phyloP scores from a whole-genome alignment of 2,797 vertebrate species.

The Poecile montanus region DNA sequence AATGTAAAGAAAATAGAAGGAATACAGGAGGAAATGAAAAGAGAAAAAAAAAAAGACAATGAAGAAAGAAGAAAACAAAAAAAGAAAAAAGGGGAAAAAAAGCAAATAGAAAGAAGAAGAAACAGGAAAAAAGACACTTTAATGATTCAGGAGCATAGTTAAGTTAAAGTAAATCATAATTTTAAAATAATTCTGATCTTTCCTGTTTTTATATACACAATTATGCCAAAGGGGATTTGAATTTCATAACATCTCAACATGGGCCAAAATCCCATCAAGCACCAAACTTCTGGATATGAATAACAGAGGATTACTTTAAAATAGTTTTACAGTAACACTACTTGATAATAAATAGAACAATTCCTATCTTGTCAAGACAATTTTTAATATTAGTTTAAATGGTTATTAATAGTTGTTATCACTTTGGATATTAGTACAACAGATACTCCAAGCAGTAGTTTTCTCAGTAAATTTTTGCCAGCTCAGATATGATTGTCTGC shows the following conservation, averaged over 20 bases:
- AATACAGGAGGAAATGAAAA: neutral
- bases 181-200: neutral
- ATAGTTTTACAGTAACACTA: neutral
- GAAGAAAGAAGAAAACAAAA: neutral
- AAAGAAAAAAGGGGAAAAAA: accelerated
- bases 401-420: neutral
- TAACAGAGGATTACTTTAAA: neutral
- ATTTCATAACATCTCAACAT: neutral
- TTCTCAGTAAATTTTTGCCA: neutral
- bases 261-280: neutral
- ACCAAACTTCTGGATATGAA: neutral
- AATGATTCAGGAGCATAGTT: neutral
- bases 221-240: neutral
- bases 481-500: neutral
- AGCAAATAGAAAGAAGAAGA: neutral
- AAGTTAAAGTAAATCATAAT: neutral
- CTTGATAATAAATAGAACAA: neutral
- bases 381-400: neutral
- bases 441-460: neutral
- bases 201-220: neutral
- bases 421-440: neutral
- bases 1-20: neutral
- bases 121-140: neutral
- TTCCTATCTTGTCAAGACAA: neutral
- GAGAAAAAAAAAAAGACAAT: neutral